These are phyloP conservation scores for Lepidurus apus DNA, from an alignment of 1,140 invertebrate species.

Conservation along the genomic window DNA sequence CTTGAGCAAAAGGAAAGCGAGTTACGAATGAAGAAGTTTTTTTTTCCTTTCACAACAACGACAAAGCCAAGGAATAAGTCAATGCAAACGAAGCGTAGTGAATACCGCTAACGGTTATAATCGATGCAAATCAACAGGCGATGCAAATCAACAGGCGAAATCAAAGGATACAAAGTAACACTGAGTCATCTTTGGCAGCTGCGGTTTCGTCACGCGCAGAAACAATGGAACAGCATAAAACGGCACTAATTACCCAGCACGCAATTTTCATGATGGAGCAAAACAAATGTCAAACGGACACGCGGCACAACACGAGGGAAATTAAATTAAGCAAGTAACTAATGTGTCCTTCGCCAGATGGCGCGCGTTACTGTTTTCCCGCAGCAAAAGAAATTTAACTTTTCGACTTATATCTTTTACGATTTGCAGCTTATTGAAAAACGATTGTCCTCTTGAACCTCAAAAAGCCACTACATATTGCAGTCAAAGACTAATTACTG, in stretches of 20 bases:
- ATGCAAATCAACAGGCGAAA: too few species aligned
- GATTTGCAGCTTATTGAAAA: background rate
- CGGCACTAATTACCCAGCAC: background rate
- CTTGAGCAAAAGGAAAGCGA: too few species aligned
- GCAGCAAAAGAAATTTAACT: background rate
- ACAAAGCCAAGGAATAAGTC: too few species aligned
- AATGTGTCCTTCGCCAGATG: too few species aligned
- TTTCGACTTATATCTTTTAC: background rate
- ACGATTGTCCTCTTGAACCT: background rate
- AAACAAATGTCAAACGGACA: background rate
- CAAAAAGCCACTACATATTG: background rate
- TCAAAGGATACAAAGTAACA: background rate
- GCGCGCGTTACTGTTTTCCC: too few species aligned
- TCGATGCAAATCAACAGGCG: background rate
- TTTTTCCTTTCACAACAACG: too few species aligned
- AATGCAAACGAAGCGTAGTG: too few species aligned
- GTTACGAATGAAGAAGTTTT: too few species aligned
- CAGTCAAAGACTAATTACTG: background rate
- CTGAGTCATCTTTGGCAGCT: background rate
- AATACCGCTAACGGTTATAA: background rate
- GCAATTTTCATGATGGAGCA: background rate
- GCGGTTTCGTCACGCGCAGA: background rate
- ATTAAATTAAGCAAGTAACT: too few species aligned
- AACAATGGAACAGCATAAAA: background rate
- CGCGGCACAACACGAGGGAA: too few species aligned